Conservation (phyloP, 2,888 invertebrate genomes). For the Troglohyphantes excavatus region DNA sequence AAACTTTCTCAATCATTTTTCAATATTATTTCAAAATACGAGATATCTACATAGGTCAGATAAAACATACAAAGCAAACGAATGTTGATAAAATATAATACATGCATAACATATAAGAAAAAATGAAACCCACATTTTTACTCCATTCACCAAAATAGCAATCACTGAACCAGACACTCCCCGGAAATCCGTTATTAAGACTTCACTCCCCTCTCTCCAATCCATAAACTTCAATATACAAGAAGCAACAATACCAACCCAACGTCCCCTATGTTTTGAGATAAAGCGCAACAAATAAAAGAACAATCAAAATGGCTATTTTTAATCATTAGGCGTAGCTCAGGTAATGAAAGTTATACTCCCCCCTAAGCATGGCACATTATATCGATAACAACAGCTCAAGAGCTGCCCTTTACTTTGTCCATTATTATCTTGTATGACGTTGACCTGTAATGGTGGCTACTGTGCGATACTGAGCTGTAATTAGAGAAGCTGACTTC, state of each 20-base stretch:
- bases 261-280: not conserved
- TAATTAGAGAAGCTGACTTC: constrained; percentile 68
- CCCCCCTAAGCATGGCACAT: constrained; percentile 6
- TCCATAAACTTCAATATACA: not conserved
- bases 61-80: too few relatives aligned
- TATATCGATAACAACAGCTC: constrained; percentile 47
- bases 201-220: not conserved
- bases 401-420: not conserved
- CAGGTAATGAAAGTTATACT: constrained; percentile 27
- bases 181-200: not conserved
- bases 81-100: too few relatives aligned
- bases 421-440: constrained; percentile 43
- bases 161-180: not conserved
- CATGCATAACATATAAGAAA: too few relatives aligned
- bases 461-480: constrained; percentile 43
- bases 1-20: too few relatives aligned
- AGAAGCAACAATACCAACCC: not conserved
- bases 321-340: constrained; percentile 60
- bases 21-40: too few relatives aligned
- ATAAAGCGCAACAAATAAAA: constrained; percentile 22
- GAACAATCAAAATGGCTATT: constrained; percentile 47
- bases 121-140: too few relatives aligned
- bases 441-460: constrained; percentile 53
- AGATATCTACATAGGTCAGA: too few relatives aligned
- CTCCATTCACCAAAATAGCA: too few relatives aligned